Evolutionary conservation across 1,140 invertebrate genomes (phyloP).

Genomic region (Lepidotrigona ventralis): DNA sequence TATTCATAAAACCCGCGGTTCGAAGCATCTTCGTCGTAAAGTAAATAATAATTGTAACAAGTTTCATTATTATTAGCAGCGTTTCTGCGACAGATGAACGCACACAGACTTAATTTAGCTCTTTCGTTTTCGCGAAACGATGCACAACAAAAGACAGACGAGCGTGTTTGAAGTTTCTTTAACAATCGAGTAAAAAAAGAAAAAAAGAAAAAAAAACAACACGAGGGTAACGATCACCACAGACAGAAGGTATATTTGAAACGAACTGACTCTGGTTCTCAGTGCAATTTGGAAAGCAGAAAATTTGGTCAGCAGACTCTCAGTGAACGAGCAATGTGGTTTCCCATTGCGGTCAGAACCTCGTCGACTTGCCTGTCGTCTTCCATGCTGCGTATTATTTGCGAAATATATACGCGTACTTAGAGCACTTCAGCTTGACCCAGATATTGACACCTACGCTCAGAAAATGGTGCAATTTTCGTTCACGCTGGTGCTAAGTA

Average conservation of each 20-base stretch:
- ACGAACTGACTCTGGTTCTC: not conserved
- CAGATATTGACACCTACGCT: slow-evolving; percentile 9
- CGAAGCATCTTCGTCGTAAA: not conserved
- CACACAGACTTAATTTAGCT: too few species aligned
- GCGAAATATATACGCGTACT: slow-evolving; percentile 1
- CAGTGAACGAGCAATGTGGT: not conserved
- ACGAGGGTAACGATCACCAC: not conserved
- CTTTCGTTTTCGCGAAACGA: not conserved
- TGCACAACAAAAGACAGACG: not conserved
- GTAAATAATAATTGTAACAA: not conserved
- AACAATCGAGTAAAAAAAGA: not conserved
- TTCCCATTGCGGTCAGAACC: not conserved
- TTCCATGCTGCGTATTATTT: slow-evolving; percentile 18
- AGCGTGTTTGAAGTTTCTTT: not conserved
- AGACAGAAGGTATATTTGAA: not conserved
- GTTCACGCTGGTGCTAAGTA: not conserved
- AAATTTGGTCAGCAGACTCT: slow-evolving; percentile 24
- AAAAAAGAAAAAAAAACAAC: not conserved
- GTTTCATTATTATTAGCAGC: not conserved
- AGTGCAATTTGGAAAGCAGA: slow-evolving; percentile 39
- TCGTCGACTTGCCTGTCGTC: not conserved
- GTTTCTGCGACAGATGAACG: too few species aligned
- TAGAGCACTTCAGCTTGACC: slow-evolving; percentile 21
- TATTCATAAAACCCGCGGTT: not conserved
- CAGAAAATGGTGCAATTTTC: not conserved